Evolutionary conservation across 2,888 invertebrate species (phyloP).

Genomic region (Stramonita haemastoma): DNA sequence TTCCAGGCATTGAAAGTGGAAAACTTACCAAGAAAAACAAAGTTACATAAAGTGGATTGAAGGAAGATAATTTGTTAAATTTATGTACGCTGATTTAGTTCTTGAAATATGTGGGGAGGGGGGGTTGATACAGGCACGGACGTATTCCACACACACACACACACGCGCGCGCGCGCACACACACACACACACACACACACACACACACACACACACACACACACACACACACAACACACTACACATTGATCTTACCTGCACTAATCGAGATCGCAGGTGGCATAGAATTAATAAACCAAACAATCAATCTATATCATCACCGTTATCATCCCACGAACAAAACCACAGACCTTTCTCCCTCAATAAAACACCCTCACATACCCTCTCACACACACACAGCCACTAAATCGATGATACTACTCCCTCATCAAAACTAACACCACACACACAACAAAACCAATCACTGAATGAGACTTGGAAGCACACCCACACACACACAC

Average conservation of each 20-base stretch:
- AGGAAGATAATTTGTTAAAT: too few species aligned
- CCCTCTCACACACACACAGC: background rate
- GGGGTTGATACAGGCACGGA: background rate
- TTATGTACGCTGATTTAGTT: too few species aligned
- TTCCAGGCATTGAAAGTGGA: too few species aligned
- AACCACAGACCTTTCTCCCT: background rate
- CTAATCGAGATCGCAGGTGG: too few species aligned
- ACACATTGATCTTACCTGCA: background rate
- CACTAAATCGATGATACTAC: background rate
- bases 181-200: background rate
- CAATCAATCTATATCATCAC: too few species aligned
- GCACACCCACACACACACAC: slow-evolving; percentile 3
- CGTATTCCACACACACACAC: background rate
- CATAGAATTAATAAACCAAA: too few species aligned
- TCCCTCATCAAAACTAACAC: background rate
- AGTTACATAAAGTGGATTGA: too few species aligned
- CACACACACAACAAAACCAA: background rate
- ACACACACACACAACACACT: background rate
- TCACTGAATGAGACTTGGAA: too few species aligned
- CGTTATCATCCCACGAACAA: too few species aligned
- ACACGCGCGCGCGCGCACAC: background rate
- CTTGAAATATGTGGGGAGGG: too few species aligned
- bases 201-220: background rate
- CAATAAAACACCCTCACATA: background rate
- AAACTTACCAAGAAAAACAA: too few species aligned